phyloP scores from a whole-genome alignment of 2,113 vertebrate species.

The Melanerpes formicivorus region DNA sequence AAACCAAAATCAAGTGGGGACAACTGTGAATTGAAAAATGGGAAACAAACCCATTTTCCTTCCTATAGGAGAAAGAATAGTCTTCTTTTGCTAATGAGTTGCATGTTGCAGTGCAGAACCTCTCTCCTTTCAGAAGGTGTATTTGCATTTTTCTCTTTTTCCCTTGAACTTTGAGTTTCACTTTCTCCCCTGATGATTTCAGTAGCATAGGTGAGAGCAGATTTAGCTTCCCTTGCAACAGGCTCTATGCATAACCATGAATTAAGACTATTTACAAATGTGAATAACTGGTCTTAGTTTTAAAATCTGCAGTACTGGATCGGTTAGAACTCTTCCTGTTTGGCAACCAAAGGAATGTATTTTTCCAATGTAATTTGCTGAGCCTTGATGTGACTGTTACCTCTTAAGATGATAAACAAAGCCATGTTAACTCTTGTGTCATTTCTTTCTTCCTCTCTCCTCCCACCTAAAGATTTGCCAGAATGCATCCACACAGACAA shows the following conservation, averaged over 20 bases:
- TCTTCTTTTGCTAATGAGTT: not conserved
- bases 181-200: not conserved
- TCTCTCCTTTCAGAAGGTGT: not conserved
- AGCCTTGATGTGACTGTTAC: not conserved
- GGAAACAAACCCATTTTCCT: not conserved
- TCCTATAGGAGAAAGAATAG: not conserved
- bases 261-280: not conserved
- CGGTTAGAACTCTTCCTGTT: not conserved
- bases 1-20: not conserved
- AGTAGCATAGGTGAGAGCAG: not conserved
- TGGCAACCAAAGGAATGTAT: not conserved
- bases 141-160: not conserved
- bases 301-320: not conserved
- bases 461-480: conserved; percentile 27
- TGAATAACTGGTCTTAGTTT: not conserved
- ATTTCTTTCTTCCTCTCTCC: not conserved
- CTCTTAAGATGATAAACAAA: not conserved
- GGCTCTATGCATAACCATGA: not conserved
- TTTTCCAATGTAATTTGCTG: not conserved
- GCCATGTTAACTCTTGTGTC: not conserved
- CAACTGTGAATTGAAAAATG: not conserved
- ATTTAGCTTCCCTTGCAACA: not conserved
- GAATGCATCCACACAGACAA: not conserved
- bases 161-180: not conserved
- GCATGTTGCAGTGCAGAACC: not conserved